These are phyloP conservation scores for Nowickia ferox DNA, from an alignment of 2,888 invertebrate genomes.

Conservation along the genomic window DNA sequence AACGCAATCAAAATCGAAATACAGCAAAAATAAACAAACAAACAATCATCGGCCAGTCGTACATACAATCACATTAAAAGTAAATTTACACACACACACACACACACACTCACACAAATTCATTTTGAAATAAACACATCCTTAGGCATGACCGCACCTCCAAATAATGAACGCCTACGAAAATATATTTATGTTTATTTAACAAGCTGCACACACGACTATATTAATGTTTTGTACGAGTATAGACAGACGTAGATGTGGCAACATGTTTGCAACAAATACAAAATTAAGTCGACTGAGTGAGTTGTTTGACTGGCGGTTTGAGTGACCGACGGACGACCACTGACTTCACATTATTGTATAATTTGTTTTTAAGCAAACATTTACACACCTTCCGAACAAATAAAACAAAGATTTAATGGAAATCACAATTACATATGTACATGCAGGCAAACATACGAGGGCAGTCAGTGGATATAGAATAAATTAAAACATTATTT, in stretches of 20 bases:
- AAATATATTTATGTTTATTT: constrained; percentile 47
- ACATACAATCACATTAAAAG: constrained; percentile 67
- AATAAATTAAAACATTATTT: no score
- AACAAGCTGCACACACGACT: constrained; percentile 28
- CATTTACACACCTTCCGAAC: constrained; percentile 58
- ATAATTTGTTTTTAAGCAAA: constrained; percentile 70
- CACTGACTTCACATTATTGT: constrained; percentile 61
- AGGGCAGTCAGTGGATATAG: background rate
- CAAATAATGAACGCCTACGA: constrained; percentile 69
- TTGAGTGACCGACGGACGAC: constrained; percentile 23
- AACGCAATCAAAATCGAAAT: constrained; percentile 78
- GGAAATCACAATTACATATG: constrained; percentile 4
- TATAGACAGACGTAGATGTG: background rate
- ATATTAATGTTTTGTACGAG: no score
- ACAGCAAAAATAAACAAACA: constrained; percentile 74
- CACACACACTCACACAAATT: constrained; percentile 8
- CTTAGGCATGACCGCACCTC: constrained; percentile 71
- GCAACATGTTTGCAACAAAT: constrained; percentile 26
- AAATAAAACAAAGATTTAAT: constrained; percentile 53
- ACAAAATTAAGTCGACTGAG: constrained; percentile 36
- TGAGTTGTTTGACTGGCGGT: constrained; percentile 20
- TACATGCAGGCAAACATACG: background rate
- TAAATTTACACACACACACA: constrained; percentile 37
- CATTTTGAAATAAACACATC: constrained; percentile 59
- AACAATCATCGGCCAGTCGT: constrained; percentile 30